Evolutionary conservation across 2,113 vertebrate genomes (phyloP).

Genomic region (Lampris megalopsis): DNA sequence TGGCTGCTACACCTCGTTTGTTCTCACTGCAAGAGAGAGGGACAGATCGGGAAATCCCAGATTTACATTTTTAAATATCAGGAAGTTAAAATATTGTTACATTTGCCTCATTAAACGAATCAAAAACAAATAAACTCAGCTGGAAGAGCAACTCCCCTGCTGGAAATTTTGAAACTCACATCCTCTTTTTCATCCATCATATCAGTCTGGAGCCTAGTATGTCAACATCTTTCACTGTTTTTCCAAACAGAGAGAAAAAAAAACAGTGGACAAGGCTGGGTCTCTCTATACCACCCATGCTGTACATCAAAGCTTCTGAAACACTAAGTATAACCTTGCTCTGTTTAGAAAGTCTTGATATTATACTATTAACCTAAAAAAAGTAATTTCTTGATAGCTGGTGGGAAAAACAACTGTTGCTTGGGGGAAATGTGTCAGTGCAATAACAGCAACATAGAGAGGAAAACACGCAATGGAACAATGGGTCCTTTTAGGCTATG

Average conservation of each 20-base stretch:
- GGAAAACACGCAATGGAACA: slow-evolving; percentile 31
- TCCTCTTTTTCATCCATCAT: too few relatives aligned
- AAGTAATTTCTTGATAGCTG: slow-evolving; percentile 35
- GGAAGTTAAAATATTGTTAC: too few relatives aligned
- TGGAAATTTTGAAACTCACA: too few relatives aligned
- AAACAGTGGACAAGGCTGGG: neutral
- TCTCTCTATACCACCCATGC: slow-evolving; percentile 9
- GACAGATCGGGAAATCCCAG: too few relatives aligned
- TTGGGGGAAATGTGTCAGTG: slow-evolving; percentile 52
- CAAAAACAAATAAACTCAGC: too few relatives aligned
- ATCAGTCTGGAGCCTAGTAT: slow-evolving; percentile 7
- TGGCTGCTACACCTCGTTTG: too few relatives aligned
- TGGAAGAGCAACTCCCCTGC: too few relatives aligned
- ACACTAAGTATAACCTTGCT: slow-evolving; percentile 50
- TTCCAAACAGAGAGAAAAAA: slow-evolving; percentile 27
- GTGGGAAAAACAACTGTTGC: slow-evolving; percentile 34
- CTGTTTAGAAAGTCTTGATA: slow-evolving; percentile 37
- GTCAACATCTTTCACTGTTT: slow-evolving; percentile 3
- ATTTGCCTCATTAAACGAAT: too few relatives aligned
- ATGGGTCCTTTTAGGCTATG: slow-evolving; percentile 10
- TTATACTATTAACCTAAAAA: slow-evolving; percentile 40
- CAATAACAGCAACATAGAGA: slow-evolving; percentile 29
- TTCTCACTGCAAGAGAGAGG: too few relatives aligned
- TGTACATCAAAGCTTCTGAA: slow-evolving; percentile 51
- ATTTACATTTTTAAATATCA: too few relatives aligned